Evolutionary conservation across 2,888 invertebrate species (phyloP).

Genomic region (Dendrolimus pini): DNA sequence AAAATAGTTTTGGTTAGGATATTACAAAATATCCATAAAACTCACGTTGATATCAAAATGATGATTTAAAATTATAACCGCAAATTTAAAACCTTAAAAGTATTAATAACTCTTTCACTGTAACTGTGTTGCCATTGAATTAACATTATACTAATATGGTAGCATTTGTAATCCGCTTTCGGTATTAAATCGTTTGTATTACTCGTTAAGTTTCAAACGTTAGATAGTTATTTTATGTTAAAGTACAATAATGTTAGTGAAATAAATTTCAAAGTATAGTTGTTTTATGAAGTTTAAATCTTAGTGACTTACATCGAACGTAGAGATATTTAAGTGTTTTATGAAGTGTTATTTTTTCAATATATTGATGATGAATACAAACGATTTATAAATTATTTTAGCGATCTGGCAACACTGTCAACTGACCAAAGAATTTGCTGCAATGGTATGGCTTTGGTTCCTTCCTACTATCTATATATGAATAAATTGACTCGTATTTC

Average conservation of each 20-base stretch:
- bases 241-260: slow-evolving; percentile 6
- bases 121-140: not conserved
- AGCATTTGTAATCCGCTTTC: not conserved
- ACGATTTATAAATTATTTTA: slow-evolving; percentile 11
- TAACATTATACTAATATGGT: not conserved
- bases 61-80: too few relatives aligned
- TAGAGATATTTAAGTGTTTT: slow-evolving; percentile 11
- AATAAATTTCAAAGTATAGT: slow-evolving; percentile 1
- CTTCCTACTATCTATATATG: not conserved
- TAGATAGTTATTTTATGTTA: slow-evolving; percentile 2
- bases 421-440: slow-evolving; percentile 29
- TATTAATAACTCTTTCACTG: not conserved
- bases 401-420: slow-evolving; percentile 59
- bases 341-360: not conserved
- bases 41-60: too few relatives aligned
- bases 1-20: too few relatives aligned
- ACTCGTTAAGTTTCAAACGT: not conserved
- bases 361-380: not conserved
- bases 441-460: slow-evolving; percentile 21
- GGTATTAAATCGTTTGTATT: slow-evolving; percentile 6
- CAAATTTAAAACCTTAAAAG: too few relatives aligned
- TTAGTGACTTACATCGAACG: slow-evolving; percentile 2
- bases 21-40: too few relatives aligned
- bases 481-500: too few relatives aligned
- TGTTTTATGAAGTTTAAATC: slow-evolving; percentile 6